Conservation (phyloP, 2,888 invertebrate species). For the Drymonia ruficornis region DNA sequence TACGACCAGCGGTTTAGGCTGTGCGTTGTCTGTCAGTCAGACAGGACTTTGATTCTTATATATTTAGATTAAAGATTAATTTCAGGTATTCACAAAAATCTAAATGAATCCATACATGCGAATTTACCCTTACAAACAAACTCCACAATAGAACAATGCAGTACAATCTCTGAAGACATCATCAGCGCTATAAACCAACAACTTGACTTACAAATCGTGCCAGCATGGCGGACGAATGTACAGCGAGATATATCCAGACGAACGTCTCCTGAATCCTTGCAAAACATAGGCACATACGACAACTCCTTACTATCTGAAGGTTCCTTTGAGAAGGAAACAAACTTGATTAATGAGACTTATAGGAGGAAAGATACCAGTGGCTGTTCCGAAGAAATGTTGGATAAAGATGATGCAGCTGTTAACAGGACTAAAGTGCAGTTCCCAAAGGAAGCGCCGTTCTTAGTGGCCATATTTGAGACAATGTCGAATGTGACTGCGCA, state of each 20-base stretch:
- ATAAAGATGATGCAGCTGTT: not conserved
- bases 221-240: slow-evolving; percentile 9
- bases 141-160: slow-evolving; percentile 19
- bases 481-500: slow-evolving; percentile 56
- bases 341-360: not conserved
- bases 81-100: slow-evolving; percentile 27
- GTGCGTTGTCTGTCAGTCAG: no score
- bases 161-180: slow-evolving; percentile 22
- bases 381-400: slow-evolving; percentile 4
- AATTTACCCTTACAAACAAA: slow-evolving; percentile 11
- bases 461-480: slow-evolving; percentile 61
- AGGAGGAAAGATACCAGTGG: not conserved
- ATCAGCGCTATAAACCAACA: slow-evolving; percentile 22
- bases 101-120: slow-evolving; percentile 25
- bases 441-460: slow-evolving; percentile 38
- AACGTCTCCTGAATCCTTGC: slow-evolving; percentile 11
- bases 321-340: not conserved
- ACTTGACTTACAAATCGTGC: slow-evolving; percentile 17
- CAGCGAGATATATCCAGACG: slow-evolving; percentile 3
- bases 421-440: slow-evolving; percentile 7
- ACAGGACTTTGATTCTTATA: no score
- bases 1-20: no score
- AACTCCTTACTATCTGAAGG: not conserved
- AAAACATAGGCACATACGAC: not conserved
- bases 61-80: no score